These are phyloP conservation scores for Monochamus alternatus DNA, from an alignment of 2,888 invertebrate species.

Conservation along the genomic window DNA sequence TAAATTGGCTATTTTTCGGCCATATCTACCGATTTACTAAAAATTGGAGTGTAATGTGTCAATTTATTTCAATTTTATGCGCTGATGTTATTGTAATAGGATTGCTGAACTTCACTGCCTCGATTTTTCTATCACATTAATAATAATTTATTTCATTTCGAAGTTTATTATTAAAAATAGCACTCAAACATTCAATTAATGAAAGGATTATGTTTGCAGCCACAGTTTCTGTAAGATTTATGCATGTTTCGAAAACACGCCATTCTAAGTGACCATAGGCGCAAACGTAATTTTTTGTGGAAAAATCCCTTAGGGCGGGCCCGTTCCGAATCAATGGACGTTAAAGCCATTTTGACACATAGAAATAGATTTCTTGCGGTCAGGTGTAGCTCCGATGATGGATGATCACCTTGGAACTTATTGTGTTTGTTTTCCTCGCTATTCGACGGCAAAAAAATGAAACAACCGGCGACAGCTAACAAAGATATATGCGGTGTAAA, in stretches of 20 bases:
- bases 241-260: too few relatives aligned
- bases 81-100: neutral
- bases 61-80: neutral
- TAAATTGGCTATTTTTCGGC: too few relatives aligned
- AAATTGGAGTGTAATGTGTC: neutral
- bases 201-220: too few relatives aligned
- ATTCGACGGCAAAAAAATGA: neutral
- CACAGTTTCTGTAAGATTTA: too few relatives aligned
- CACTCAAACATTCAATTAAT: too few relatives aligned
- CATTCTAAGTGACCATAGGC: too few relatives aligned
- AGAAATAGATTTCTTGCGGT: conserved; percentile 7
- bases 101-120: too few relatives aligned
- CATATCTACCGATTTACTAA: too few relatives aligned
- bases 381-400: conserved; percentile 8
- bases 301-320: neutral
- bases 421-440: conserved; percentile 1
- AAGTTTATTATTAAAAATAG: too few relatives aligned
- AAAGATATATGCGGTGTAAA: neutral
- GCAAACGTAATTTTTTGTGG: too few relatives aligned
- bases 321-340: neutral
- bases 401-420: conserved; percentile 8
- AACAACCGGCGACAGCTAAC: neutral
- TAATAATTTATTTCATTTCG: neutral
- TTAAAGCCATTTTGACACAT: neutral
- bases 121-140: neutral